Percentiles rank a stretch among this genome's conserved stretches.
Conservation (phyloP, 2,888 invertebrate genomes). For the Adelphocoris suturalis region DNA sequence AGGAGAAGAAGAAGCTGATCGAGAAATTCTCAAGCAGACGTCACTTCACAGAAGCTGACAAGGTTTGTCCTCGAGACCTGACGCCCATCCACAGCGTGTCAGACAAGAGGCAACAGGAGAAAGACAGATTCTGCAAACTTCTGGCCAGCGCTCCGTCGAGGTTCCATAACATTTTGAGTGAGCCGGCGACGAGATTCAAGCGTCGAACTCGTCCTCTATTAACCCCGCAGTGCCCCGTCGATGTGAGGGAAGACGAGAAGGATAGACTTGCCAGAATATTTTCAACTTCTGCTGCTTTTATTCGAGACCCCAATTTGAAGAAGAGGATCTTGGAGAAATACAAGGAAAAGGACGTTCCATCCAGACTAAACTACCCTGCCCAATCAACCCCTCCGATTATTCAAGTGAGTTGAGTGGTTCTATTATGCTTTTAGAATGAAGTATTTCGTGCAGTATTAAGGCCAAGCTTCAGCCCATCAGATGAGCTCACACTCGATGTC, state of each 20-base stretch:
- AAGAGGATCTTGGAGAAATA: constrained; percentile 47
- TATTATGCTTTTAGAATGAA: too few species aligned
- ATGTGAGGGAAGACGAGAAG: constrained; percentile 73
- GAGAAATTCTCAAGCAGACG: constrained; percentile 70
- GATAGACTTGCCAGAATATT: constrained; percentile 73
- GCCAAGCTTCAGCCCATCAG: too few species aligned
- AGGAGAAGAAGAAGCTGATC: constrained; percentile 72
- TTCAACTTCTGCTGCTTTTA: constrained; percentile 70
- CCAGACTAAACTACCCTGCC: not conserved
- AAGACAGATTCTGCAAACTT: constrained; percentile 73
- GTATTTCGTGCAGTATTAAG: too few species aligned
- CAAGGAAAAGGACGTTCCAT: not conserved
- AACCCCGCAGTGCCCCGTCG: constrained; percentile 13
- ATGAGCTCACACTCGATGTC: too few species aligned
- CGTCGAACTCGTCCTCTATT: constrained; percentile 52
- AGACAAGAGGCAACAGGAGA: constrained; percentile 73
- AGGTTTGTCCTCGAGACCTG: constrained; percentile 53
- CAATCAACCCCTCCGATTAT: not conserved
- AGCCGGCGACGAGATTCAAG: constrained; percentile 44
- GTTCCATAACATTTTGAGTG: constrained; percentile 70
- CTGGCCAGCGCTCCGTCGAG: constrained; percentile 71
- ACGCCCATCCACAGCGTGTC: constrained; percentile 55
- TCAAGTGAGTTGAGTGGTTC: not conserved
- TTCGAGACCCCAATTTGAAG: constrained; percentile 52
- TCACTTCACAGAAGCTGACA: constrained; percentile 51